Evolutionary conservation across 2,888 invertebrate genomes (phyloP).

Genomic region (Panopea generosa): DNA sequence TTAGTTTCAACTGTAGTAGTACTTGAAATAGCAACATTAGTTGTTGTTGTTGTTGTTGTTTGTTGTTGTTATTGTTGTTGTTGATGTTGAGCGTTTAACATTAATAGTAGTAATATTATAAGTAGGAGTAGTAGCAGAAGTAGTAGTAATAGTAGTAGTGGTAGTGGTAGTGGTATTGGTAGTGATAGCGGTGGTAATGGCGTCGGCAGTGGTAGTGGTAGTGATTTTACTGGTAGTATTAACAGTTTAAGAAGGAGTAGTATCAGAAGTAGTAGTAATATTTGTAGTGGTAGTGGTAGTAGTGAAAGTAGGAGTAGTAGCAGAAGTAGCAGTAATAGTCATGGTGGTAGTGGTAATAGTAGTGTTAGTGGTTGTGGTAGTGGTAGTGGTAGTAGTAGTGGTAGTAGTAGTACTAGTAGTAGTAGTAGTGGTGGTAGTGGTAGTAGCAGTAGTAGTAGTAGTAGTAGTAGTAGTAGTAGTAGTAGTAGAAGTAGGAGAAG

Average conservation of each 20-base stretch:
- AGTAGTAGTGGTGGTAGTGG: conserved; percentile 7
- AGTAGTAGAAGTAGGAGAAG: conserved; percentile 24
- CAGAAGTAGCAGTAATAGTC: no score
- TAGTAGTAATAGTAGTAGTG: not conserved
- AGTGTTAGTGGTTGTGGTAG: not conserved
- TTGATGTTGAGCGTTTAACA: no score
- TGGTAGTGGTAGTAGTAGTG: conserved; percentile 8
- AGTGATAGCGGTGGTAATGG: conserved; percentile 32
- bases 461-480: conserved; percentile 36
- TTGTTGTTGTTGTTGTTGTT: not conserved
- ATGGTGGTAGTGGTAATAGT: no score
- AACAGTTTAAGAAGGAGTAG: no score
- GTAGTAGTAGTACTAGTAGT: conserved; percentile 9
- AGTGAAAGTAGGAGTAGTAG: no score
- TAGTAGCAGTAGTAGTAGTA: conserved; percentile 26
- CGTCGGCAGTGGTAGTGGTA: conserved; percentile 33
- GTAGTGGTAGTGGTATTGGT: conserved; percentile 42
- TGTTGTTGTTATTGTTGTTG: no score
- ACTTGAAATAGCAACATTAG: not conserved
- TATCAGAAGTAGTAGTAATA: no score
- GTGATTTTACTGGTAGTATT: no score
- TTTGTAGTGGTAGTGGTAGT: no score
- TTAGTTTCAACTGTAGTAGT: conserved; percentile 7
- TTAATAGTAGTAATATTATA: not conserved
- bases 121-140: conserved; percentile 2